Base-by-base conservation (phyloP, 2,888 invertebrate genomes). In the Dicranocentrus wangi region DNA sequence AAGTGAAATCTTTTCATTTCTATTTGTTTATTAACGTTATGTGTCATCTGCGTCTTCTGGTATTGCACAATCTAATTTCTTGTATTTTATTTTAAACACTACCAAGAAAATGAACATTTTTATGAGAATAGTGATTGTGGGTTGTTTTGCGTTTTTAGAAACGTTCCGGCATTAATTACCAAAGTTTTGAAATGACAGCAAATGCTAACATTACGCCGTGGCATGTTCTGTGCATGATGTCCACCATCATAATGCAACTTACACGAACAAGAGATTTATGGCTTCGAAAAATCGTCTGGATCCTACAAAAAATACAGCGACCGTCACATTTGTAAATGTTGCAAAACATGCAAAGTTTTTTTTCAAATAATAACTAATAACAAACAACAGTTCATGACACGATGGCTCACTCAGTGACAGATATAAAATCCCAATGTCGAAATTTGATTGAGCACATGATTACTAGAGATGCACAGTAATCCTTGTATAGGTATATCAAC, bases 141-240 rank as follows among this genome's bases (percentile, higher is more conserved):
- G n/a, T n/a, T n/a, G n/a, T n/a, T n/a, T n/a, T n/a, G n/a, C n/a
- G n/a, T n/a, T n/a, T n/a, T n/a, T n/a, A n/a, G n/a, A n/a, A 63
- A 19, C 39, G 39, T 63, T 63, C 63, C 39, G 66, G 23, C 47
- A 39, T 43, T 66, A 43, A 66, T 66, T 66, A 43, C 43, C 21
- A 2, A 66, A 47, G 47, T 66, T 66, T 66, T 47, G 66, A 66
- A 47, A 47, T 25, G 21, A 43, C 23, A 66, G 47, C 21, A 19
- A 32, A 55, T 55, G 8, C 8, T 58, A 2, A 10, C 15, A 25
- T n/a, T 25, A 10, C 13, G 17, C 27, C 23, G 10, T 19, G 51
- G 15, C 19, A 47, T 47, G 47, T 8, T 51, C 8, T 51, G 19
- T 17, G 51, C 19, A 17, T 19, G 8, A 19, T 51, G n/a, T 19